Evolutionary conservation across 2,113 vertebrate species (phyloP).

Genomic region (Potamarius usumacintae): DNA sequence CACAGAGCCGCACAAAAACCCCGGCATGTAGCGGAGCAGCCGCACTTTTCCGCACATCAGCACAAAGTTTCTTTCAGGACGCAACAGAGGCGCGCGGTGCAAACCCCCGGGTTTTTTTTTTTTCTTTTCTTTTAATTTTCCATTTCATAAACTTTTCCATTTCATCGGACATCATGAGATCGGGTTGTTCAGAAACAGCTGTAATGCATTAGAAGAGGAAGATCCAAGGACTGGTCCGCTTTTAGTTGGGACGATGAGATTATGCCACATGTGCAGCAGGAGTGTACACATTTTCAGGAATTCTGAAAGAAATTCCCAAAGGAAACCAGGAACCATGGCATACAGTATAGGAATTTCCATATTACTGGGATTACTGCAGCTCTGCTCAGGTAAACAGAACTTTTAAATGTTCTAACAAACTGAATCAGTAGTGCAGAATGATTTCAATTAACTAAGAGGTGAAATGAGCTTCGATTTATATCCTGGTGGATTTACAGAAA

Average conservation of each 20-base stretch:
- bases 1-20: not conserved
- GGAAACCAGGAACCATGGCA: slow-evolving; percentile 65
- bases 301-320: slow-evolving; percentile 51
- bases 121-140: not conserved
- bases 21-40: not conserved
- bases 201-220: not conserved
- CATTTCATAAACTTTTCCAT: not conserved
- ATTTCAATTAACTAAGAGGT: not conserved
- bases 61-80: slow-evolving; percentile 13
- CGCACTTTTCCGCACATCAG: not conserved
- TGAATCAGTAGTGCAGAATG: not conserved
- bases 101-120: not conserved
- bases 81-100: not conserved
- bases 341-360: slow-evolving; percentile 61
- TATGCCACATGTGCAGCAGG: slow-evolving; percentile 41
- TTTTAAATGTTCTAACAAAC: not conserved
- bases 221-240: not conserved
- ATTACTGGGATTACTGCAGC: slow-evolving; percentile 63
- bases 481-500: not conserved
- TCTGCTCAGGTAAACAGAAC: slow-evolving; percentile 67
- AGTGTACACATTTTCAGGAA: slow-evolving; percentile 53
- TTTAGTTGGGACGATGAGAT: slow-evolving; percentile 21
- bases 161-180: slow-evolving; percentile 10
- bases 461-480: not conserved
- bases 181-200: not conserved